A percentile compares a stretch with the other conserved stretches of the same genome.
phyloP scores from a whole-genome alignment of 1,140 invertebrate genomes.

The Drosophila auraria region DNA sequence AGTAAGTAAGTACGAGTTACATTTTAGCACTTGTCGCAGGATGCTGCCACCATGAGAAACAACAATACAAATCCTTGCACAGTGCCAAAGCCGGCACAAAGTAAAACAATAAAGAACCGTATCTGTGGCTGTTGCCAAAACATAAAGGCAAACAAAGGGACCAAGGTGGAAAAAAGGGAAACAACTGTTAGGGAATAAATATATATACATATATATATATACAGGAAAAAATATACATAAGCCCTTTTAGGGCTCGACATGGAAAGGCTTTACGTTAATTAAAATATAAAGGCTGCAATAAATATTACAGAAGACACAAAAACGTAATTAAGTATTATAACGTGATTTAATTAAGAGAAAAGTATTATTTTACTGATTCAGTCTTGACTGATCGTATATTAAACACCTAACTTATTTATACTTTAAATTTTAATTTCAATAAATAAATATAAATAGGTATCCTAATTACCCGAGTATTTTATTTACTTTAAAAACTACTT shows the following conservation, averaged over 20 bases:
- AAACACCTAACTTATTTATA: too few species aligned
- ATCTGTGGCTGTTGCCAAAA: conserved; percentile 19
- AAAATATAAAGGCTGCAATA: background rate
- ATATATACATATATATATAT: background rate
- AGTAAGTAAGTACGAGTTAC: conserved; percentile 33
- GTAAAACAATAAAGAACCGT: conserved; percentile 60
- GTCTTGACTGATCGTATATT: too few species aligned
- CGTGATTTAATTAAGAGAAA: too few species aligned
- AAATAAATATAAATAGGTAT: too few species aligned
- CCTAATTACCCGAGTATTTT: too few species aligned
- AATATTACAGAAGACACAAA: background rate
- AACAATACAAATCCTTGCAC: conserved; percentile 15
- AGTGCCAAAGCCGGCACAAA: conserved; percentile 42
- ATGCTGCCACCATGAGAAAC: conserved; percentile 13
- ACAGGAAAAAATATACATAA: background rate
- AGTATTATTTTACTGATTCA: too few species aligned
- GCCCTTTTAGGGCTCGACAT: background rate
- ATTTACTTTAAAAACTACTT: too few species aligned
- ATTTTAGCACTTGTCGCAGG: conserved; percentile 65
- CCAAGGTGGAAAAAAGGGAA: conserved; percentile 5
- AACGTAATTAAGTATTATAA: background rate
- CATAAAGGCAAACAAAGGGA: conserved; percentile 36
- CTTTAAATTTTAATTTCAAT: too few species aligned
- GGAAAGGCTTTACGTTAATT: background rate
- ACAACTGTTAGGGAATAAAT: background rate